Evolutionary conservation across 2,797 vertebrate genomes (phyloP).

Genomic region (Melanotaenia trifasciata): DNA sequence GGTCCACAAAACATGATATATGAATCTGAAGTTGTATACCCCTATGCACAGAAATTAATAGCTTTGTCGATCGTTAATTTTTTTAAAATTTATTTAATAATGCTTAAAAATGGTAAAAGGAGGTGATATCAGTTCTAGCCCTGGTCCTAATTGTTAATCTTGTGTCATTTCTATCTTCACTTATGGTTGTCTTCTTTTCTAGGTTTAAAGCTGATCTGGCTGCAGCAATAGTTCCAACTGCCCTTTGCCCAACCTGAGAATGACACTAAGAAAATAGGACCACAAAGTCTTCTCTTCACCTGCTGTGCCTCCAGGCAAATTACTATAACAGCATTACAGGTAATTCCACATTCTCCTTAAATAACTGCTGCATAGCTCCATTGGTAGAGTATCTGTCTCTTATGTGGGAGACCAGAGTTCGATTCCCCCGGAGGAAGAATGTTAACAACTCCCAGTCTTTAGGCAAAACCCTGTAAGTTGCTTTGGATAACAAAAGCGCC

Average conservation of each 20-base stretch:
- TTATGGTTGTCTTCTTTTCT: slow-evolving; percentile 35
- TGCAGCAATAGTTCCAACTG: slow-evolving; percentile 55
- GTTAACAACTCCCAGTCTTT: too few relatives aligned
- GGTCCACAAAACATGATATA: not conserved
- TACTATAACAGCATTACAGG: slow-evolving; percentile 73
- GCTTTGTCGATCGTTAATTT: not conserved
- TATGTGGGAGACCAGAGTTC: too few relatives aligned
- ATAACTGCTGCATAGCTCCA: too few relatives aligned
- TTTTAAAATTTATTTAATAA: not conserved
- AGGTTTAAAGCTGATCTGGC: slow-evolving; percentile 58
- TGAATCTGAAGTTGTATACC: not conserved
- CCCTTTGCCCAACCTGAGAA: slow-evolving; percentile 51
- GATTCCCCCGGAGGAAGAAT: too few relatives aligned
- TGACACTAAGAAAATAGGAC: slow-evolving; percentile 61
- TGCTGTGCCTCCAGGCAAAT: slow-evolving; percentile 48
- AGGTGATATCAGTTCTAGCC: not conserved
- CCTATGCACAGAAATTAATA: not conserved
- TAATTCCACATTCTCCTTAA: slow-evolving; percentile 39
- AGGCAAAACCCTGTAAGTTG: too few relatives aligned
- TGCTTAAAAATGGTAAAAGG: not conserved
- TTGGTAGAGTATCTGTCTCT: too few relatives aligned
- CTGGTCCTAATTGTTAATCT: not conserved
- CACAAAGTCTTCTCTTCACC: slow-evolving; percentile 34
- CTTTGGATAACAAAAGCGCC: too few relatives aligned
- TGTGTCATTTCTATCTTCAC: not conserved